Base-by-base conservation (phyloP, 2,888 invertebrate genomes). In the Drosophila paramelanica region DNA sequence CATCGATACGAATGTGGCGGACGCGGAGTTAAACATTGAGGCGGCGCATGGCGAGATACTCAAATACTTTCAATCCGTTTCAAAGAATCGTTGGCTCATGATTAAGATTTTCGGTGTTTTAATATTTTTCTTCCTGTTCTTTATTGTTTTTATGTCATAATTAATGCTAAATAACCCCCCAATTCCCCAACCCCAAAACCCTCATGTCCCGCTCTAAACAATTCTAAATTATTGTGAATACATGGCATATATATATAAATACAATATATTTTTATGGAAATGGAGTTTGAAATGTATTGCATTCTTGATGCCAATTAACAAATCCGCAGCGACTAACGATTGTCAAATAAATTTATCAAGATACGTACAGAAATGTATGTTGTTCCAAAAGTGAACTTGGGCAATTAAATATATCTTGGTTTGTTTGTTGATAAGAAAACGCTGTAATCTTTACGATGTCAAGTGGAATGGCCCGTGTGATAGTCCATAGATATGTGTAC, bases 121-220 rank as follows among this genome's bases (percentile, higher is more conserved):
- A 59, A 98, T 99, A 94, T 96, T 99, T 91, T 99, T 99, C 94
- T 99, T 99, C 92, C 96, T 99, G 93, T 97, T 99, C 92, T 99
- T 99, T 94, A 97, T 99, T 91, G 96, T 99, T 82, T 98, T 99
- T 93, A 94, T 99, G 94, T 97, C 98, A 89, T 97, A 95, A 94
- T 90, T 97, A 95, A 94, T 89, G 55, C 45, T 65, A 55, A 77
- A 45, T 62, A 47, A 31, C 31, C 36, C 55, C 50, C 38, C 58
- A 31, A 39, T 41, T 50, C 38, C 61, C 53, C 41, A 45, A 27
- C 5, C 33, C 38, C 20, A 39, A 27, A 8, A n/a, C 36, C 17
- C 14, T 13, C 36, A 36, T 11, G 14, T 5, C 14, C 46, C 58
- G 25, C 23, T 43, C 43, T 27, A 62, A 46, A 33, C 59, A 62